Conservation (phyloP, 2,797 vertebrate species). For the Trematomus bernacchii region DNA sequence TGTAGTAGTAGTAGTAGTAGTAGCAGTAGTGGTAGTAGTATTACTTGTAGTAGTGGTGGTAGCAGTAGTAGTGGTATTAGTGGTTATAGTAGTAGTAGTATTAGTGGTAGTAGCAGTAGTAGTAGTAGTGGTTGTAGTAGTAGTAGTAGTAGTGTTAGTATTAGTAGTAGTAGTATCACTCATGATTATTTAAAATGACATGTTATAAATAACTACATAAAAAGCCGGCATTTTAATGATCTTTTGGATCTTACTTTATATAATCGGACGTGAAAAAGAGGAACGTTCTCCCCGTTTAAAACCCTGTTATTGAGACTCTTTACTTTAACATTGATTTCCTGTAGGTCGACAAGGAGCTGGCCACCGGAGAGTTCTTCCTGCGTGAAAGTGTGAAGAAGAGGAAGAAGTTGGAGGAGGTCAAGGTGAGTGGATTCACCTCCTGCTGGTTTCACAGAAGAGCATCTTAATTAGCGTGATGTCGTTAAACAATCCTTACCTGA, state of each 20-base stretch:
- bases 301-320: neutral
- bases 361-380: slow-evolving; percentile 96
- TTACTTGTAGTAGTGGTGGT: too few relatives aligned
- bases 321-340: slow-evolving; percentile 7
- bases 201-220: neutral
- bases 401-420: slow-evolving; percentile 92
- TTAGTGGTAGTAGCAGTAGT: rapidly evolving
- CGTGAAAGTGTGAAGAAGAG: slow-evolving; percentile 92
- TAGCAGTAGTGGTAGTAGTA: rapidly evolving
- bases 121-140: rapidly evolving
- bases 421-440: slow-evolving; percentile 81
- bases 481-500: too few relatives aligned
- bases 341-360: slow-evolving; percentile 94
- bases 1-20: too few relatives aligned
- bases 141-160: rapidly evolving
- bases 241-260: neutral
- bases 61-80: too few relatives aligned
- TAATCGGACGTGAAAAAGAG: neutral
- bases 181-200: too few relatives aligned
- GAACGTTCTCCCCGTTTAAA: too few relatives aligned
- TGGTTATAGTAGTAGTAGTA: too few relatives aligned
- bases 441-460: neutral
- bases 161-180: too few relatives aligned
- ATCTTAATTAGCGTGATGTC: neutral
- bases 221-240: neutral